Evolutionary conservation across 2,888 invertebrate species (phyloP).

Genomic region (Rotaria macrura): DNA sequence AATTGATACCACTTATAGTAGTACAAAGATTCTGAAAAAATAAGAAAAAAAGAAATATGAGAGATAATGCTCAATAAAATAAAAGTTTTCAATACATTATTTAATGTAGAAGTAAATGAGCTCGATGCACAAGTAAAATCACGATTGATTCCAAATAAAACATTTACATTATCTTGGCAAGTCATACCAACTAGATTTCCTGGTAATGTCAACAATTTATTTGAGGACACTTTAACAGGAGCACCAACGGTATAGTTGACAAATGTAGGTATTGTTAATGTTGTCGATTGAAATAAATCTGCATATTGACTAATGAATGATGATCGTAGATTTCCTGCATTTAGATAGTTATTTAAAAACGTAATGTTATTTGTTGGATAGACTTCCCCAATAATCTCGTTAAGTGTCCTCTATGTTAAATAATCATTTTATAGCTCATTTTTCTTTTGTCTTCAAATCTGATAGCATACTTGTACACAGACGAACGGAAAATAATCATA

Average conservation of each 20-base stretch:
- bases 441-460: background rate
- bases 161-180: background rate
- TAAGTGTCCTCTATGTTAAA: background rate
- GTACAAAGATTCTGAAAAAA: background rate
- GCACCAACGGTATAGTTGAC: background rate
- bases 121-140: background rate
- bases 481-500: constrained; percentile 21
- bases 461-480: background rate
- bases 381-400: background rate
- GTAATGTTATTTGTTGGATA: background rate
- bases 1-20: background rate
- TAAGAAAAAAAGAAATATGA: background rate
- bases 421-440: background rate
- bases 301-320: background rate
- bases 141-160: background rate
- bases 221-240: background rate
- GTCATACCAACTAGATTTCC: background rate
- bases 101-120: no score
- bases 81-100: background rate
- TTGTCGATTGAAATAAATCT: background rate
- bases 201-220: background rate
- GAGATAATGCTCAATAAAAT: no score
- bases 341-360: background rate
- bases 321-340: background rate
- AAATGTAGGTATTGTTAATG: background rate